A percentile compares a stretch with the other conserved stretches of the same genome.
phyloP scores from a whole-genome alignment of 2,888 invertebrate species.

The Oligia fasciuncula region DNA sequence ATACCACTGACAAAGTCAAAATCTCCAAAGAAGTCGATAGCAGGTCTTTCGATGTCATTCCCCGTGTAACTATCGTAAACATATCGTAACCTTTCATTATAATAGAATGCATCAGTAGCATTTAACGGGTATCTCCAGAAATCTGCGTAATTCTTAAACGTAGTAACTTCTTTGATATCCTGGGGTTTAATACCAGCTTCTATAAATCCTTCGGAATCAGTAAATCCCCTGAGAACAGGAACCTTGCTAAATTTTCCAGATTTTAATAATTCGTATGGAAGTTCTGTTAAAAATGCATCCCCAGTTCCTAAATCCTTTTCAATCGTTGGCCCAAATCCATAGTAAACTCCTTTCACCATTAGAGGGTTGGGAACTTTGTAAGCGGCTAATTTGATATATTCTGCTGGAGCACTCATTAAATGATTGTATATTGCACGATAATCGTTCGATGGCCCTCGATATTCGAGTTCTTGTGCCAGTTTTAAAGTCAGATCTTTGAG shows the following conservation, averaged over 20 bases:
- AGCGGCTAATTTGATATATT: slow-evolving; percentile 56
- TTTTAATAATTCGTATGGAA: slow-evolving; percentile 81
- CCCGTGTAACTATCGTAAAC: slow-evolving; percentile 42
- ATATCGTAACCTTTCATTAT: slow-evolving; percentile 63
- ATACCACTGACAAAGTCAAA: slow-evolving; percentile 72
- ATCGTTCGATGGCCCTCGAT: slow-evolving; percentile 67
- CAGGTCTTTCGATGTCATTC: slow-evolving; percentile 65
- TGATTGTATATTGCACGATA: slow-evolving; percentile 66
- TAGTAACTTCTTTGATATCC: slow-evolving; percentile 64
- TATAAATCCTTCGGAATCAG: slow-evolving; percentile 69
- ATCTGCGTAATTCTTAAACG: slow-evolving; percentile 67
- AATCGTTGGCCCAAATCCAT: slow-evolving; percentile 76
- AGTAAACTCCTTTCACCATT: slow-evolving; percentile 34
- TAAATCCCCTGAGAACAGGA: slow-evolving; percentile 86
- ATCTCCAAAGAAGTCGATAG: slow-evolving; percentile 76
- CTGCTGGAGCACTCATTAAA: slow-evolving; percentile 62
- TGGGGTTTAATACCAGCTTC: slow-evolving; percentile 68
- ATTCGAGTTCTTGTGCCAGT: slow-evolving; percentile 71
- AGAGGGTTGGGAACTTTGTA: slow-evolving; percentile 51
- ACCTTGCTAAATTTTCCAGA: slow-evolving; percentile 79
- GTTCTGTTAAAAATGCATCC: slow-evolving; percentile 70
- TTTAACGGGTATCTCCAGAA: slow-evolving; percentile 60
- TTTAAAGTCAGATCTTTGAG: slow-evolving; percentile 65
- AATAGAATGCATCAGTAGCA: slow-evolving; percentile 55
- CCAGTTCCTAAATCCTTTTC: slow-evolving; percentile 75